phyloP scores from a whole-genome alignment of 2,113 vertebrate species.

The Gulo gulo region DNA sequence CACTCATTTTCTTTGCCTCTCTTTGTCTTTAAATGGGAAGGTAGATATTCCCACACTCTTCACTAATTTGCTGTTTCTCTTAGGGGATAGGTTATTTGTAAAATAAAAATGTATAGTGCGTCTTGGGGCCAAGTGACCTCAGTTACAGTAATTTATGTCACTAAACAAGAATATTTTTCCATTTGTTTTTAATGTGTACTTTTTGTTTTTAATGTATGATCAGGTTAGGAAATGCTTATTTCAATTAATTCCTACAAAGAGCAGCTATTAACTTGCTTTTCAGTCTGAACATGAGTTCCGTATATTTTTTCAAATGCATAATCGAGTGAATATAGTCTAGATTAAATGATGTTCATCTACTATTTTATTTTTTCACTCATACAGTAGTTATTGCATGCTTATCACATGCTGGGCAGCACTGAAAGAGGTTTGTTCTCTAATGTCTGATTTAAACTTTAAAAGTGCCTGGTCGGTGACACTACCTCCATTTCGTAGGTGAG shows the following conservation, averaged over 20 bases:
- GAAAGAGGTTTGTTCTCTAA: background rate
- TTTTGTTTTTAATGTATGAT: conserved; percentile 36
- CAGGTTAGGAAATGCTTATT: conserved; percentile 31
- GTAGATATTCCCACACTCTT: background rate
- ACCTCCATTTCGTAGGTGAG: conserved; percentile 30
- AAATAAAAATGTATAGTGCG: conserved; percentile 37
- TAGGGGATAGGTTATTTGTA: conserved; percentile 8
- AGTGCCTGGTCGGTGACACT: background rate
- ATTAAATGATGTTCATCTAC: conserved; percentile 16
- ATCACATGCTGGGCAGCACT: background rate
- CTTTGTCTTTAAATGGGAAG: conserved; percentile 11
- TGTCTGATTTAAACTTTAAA: conserved; percentile 28
- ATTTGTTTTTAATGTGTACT: conserved; percentile 34
- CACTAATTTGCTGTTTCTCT: conserved; percentile 9
- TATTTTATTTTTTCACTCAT: conserved; percentile 43
- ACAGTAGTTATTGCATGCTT: background rate
- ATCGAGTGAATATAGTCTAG: conserved; percentile 18
- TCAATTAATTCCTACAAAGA: conserved; percentile 35
- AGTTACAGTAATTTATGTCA: conserved; percentile 18
- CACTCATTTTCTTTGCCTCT: background rate
- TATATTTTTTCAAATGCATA: conserved; percentile 31
- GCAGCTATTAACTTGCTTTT: background rate
- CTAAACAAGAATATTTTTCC: background rate
- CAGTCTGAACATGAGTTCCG: background rate
- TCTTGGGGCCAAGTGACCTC: background rate